A percentile compares a stretch with the other conserved stretches of the same genome.
phyloP scores from a whole-genome alignment of 2,797 vertebrate species.

The Protonibea diacanthus region DNA sequence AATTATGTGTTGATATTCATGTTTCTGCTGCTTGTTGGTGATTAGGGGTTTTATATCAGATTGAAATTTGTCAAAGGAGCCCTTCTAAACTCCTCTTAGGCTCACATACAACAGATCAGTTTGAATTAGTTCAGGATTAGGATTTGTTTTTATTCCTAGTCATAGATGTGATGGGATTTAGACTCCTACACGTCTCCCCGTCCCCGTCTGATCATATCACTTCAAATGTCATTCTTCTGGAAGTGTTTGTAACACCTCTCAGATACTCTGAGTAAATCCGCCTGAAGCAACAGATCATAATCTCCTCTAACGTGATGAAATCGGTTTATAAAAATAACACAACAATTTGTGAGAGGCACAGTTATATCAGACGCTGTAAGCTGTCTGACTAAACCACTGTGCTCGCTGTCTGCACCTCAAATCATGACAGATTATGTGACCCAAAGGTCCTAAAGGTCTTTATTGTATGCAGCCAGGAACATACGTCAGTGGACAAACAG shows the following conservation, averaged over 20 bases:
- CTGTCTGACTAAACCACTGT: slow-evolving; percentile 18
- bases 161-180: slow-evolving; percentile 6
- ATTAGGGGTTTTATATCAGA: slow-evolving; percentile 10
- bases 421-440: slow-evolving; percentile 2
- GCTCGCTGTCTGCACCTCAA: slow-evolving; percentile 1
- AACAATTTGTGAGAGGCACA: not conserved
- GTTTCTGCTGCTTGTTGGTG: not conserved
- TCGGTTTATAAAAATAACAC: slow-evolving; percentile 8
- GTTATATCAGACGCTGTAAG: slow-evolving; percentile 2
- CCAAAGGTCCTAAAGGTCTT: not conserved
- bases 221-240: slow-evolving; percentile 5
- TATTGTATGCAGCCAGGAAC: not conserved
- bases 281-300: slow-evolving; percentile 21
- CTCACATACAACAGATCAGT: not conserved
- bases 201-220: not conserved
- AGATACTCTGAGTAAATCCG: slow-evolving; percentile 8
- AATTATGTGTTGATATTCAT: not conserved
- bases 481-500: not conserved
- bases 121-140: no score
- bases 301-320: slow-evolving; percentile 7
- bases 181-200: not conserved
- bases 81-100: not conserved
- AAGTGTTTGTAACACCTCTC: slow-evolving; percentile 6
- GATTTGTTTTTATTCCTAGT: not conserved
- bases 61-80: no score